A percentile compares a stretch with the other conserved stretches of the same genome.
These are phyloP conservation scores for Paratrypauchen microcephalus DNA, from an alignment of 2,797 vertebrate species.

Conservation along the genomic window DNA sequence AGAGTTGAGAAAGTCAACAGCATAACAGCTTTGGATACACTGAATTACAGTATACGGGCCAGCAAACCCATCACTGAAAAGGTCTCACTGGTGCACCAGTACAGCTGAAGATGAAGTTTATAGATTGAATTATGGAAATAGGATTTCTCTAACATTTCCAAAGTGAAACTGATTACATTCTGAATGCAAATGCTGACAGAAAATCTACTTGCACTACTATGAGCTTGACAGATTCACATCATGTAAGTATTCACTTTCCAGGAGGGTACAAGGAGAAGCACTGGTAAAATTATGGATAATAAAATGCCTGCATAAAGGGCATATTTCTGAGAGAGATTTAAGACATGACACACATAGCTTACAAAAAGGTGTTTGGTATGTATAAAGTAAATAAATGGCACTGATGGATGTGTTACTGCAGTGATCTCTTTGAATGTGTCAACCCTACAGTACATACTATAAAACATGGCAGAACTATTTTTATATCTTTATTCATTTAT, in stretches of 20 bases:
- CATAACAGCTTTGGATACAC: not conserved
- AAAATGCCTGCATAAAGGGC: not conserved
- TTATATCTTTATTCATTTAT: too few species aligned
- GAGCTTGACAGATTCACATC: not conserved
- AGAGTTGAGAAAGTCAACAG: not conserved
- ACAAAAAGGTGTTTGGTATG: not conserved
- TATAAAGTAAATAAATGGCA: not conserved
- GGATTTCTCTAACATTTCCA: conserved; percentile 23
- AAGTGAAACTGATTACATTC: conserved; percentile 38
- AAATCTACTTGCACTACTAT: conserved; percentile 25
- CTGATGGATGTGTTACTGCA: not conserved
- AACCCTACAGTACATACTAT: not conserved
- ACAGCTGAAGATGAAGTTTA: not conserved
- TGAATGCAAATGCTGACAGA: conserved; percentile 19
- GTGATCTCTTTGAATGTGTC: not conserved
- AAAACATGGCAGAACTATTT: not conserved
- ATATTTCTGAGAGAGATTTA: conserved; percentile 11
- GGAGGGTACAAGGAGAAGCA: not conserved
- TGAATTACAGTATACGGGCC: not conserved
- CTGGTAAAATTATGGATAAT: not conserved
- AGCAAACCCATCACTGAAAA: not conserved
- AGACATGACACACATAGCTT: not conserved
- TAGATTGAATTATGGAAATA: not conserved
- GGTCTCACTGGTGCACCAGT: not conserved
- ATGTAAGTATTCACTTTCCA: not conserved